Conservation (phyloP, 2,888 invertebrate genomes). For the Colletes collaris region DNA sequence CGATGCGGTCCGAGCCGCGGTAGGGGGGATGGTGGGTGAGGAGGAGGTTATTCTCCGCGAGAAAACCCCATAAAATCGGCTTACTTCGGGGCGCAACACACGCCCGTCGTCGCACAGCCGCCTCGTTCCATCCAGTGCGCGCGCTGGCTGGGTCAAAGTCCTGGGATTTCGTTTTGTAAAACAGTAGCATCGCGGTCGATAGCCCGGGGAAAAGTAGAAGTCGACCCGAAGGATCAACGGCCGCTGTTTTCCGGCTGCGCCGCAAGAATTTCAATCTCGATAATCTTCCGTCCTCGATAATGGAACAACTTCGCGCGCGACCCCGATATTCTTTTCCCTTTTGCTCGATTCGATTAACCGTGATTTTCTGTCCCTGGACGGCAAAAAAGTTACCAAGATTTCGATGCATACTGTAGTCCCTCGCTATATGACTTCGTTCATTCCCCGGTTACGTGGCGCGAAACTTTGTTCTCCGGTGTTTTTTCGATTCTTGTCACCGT, state of each 20-base stretch:
- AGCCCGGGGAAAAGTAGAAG: slow-evolving; percentile 19
- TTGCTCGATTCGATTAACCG: slow-evolving; percentile 47
- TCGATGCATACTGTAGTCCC: too few relatives aligned
- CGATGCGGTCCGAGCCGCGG: slow-evolving; percentile 62
- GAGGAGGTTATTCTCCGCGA: slow-evolving; percentile 66
- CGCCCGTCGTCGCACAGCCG: slow-evolving; percentile 1
- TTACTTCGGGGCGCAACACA: slow-evolving; percentile 70
- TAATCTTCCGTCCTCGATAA: slow-evolving; percentile 52
- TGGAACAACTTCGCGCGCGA: slow-evolving; percentile 35
- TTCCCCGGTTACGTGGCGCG: too few relatives aligned
- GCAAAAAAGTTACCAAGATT: too few relatives aligned
- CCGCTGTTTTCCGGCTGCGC: slow-evolving; percentile 24
- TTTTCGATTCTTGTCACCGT: too few relatives aligned
- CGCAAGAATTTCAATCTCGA: slow-evolving; percentile 53
- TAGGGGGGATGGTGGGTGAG: slow-evolving; percentile 22
- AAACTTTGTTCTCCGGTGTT: too few relatives aligned
- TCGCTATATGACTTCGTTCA: too few relatives aligned
- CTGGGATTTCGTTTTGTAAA: slow-evolving; percentile 66
- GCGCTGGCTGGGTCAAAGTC: slow-evolving; percentile 49
- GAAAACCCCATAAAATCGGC: slow-evolving; percentile 77
- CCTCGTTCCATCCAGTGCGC: slow-evolving; percentile 4
- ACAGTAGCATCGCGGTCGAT: slow-evolving; percentile 59
- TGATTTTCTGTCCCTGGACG: not conserved
- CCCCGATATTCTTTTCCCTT: slow-evolving; percentile 18
- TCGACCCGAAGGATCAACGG: slow-evolving; percentile 25